Evolutionary conservation across 35 echinoderm and acorn worm genomes (phyloP).

Genomic region (Strongylocentrotus purpuratus): DNA sequence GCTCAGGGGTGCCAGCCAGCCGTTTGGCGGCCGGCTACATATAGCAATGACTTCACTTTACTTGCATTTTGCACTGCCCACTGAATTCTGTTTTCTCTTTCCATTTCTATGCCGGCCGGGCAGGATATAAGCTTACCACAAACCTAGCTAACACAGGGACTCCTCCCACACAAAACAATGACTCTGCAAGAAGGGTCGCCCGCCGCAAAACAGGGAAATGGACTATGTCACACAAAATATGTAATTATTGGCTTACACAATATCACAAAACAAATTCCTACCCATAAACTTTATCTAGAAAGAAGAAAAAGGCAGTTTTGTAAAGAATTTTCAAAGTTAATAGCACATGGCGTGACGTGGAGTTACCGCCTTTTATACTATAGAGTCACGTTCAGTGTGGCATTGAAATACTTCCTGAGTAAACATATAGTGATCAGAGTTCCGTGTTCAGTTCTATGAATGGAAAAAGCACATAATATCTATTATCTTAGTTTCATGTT

Average conservation of each 20-base stretch:
- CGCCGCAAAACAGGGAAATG: neutral
- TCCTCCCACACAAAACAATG: conserved; percentile 35
- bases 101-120: neutral
- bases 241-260: neutral
- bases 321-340: neutral
- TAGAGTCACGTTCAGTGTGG: conserved; percentile 7
- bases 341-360: conserved; percentile 14
- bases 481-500: neutral
- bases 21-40: neutral
- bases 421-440: neutral
- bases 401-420: conserved; percentile 36
- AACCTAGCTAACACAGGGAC: neutral
- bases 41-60: conserved; percentile 34
- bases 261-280: neutral
- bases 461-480: neutral
- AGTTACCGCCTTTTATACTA: neutral
- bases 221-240: neutral
- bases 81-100: neutral
- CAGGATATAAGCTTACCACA: conserved; percentile 24
- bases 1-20: neutral
- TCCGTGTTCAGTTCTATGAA: conserved; percentile 31
- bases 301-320: neutral
- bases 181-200: neutral
- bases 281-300: neutral
- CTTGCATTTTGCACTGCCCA: neutral